phyloP scores from a whole-genome alignment of 2,888 invertebrate genomes.

The Nomada ferruginata region DNA sequence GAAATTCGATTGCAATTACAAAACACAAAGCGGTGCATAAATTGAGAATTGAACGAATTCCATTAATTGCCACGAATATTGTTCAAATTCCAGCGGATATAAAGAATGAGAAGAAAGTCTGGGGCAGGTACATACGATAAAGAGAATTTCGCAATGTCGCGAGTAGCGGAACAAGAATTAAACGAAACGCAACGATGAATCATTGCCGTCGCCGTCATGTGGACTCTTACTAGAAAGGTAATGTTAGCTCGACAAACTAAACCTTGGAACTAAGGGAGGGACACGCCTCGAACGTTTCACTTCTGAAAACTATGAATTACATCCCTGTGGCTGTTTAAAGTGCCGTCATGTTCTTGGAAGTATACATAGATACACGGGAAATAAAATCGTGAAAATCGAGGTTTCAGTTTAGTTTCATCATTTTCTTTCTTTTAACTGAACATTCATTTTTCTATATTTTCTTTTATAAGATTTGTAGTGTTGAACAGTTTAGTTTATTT shows the following conservation, averaged over 20 bases:
- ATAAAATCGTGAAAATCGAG: neutral
- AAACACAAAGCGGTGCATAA: neutral
- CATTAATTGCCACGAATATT: too few relatives aligned
- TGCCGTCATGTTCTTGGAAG: neutral
- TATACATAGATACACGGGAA: neutral
- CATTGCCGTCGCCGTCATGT: slow-evolving; percentile 20
- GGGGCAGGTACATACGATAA: neutral
- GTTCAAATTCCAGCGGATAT: neutral
- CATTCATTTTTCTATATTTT: too few relatives aligned
- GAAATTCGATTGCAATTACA: neutral
- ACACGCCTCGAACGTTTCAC: slow-evolving; percentile 6
- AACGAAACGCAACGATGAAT: slow-evolving; percentile 34
- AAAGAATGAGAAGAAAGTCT: neutral
- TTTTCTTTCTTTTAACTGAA: too few relatives aligned
- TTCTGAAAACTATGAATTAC: slow-evolving; percentile 14
- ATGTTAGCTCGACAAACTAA: slow-evolving; percentile 20
- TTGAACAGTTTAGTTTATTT: too few relatives aligned
- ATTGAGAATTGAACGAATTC: too few relatives aligned
- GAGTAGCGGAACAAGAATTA: slow-evolving; percentile 6
- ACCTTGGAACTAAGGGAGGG: neutral
- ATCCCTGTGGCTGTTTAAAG: slow-evolving; percentile 1
- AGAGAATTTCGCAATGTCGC: slow-evolving; percentile 29
- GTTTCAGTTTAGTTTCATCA: too few relatives aligned
- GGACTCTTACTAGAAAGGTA: slow-evolving; percentile 19
- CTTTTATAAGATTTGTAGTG: too few relatives aligned